phyloP scores from a whole-genome alignment of 2,113 vertebrate genomes.

The Pardalotus punctatus region DNA sequence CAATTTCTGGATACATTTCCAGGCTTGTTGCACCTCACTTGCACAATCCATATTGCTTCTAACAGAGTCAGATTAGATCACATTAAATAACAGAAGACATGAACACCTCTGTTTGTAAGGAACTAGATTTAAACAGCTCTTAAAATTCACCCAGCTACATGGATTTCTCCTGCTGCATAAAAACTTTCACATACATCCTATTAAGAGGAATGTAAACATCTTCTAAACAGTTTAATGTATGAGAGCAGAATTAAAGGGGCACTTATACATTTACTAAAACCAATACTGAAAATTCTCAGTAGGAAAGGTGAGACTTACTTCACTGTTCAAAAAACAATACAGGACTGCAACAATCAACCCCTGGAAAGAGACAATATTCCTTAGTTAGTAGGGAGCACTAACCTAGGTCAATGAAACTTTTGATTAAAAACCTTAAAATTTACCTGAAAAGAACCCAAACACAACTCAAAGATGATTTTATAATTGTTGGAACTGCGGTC shows the following conservation, averaged over 20 bases:
- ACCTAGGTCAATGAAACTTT: background rate
- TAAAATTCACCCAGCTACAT: background rate
- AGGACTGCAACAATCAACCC: conserved; percentile 87
- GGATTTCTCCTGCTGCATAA: background rate
- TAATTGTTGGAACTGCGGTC: conserved; percentile 72
- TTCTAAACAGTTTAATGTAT: background rate
- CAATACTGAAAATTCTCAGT: background rate
- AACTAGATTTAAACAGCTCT: background rate
- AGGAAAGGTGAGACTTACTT: conserved; percentile 75
- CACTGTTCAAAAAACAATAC: conserved; percentile 92
- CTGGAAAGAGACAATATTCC: conserved; percentile 63
- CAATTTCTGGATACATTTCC: background rate
- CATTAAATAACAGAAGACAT: rapidly evolving
- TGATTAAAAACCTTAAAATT: background rate
- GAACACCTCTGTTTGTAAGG: background rate
- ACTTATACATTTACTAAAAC: background rate
- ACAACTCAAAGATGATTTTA: conserved; percentile 90
- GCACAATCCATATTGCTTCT: background rate
- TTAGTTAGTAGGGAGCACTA: background rate
- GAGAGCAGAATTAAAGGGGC: background rate
- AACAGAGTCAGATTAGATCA: background rate
- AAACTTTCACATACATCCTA: background rate
- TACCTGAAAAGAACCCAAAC: conserved; percentile 93
- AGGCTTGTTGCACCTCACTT: background rate
- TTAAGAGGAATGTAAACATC: background rate